Evolutionary conservation across 1,140 invertebrate genomes (phyloP).

Genomic region (Drosophila littoralis): DNA sequence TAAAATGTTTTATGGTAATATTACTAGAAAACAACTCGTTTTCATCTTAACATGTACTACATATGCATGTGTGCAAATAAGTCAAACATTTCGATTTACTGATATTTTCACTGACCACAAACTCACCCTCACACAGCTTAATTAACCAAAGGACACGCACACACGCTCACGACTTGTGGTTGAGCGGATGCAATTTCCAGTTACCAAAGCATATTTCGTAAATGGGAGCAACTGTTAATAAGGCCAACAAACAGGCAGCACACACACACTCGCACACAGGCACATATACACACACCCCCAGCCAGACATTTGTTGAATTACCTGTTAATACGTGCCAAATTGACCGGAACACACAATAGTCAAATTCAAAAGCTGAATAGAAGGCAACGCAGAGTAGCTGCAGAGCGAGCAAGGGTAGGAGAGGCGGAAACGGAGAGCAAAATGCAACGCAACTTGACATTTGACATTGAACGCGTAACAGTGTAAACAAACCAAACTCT

Average conservation of each 20-base stretch:
- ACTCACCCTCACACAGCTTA: no score
- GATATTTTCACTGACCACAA: no score
- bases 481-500: neutral
- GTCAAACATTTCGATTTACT: no score
- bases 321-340: neutral
- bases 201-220: no score
- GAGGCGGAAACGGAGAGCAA: neutral
- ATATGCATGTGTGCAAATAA: no score
- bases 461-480: slow-evolving; percentile 12
- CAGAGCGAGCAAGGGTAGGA: neutral
- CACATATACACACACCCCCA: no score
- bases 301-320: neutral
- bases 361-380: neutral
- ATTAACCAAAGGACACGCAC: no score
- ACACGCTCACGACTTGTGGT: no score
- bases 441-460: slow-evolving; percentile 38
- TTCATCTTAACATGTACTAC: no score
- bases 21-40: no score
- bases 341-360: neutral
- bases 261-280: neutral
- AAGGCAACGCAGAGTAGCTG: neutral
- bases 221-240: neutral
- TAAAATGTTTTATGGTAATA: no score
- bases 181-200: no score
- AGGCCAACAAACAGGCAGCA: neutral